These are phyloP conservation scores for Mesorhabditis sp. DNA, from an alignment of 2,888 invertebrate genomes.

Conservation along the genomic window DNA sequence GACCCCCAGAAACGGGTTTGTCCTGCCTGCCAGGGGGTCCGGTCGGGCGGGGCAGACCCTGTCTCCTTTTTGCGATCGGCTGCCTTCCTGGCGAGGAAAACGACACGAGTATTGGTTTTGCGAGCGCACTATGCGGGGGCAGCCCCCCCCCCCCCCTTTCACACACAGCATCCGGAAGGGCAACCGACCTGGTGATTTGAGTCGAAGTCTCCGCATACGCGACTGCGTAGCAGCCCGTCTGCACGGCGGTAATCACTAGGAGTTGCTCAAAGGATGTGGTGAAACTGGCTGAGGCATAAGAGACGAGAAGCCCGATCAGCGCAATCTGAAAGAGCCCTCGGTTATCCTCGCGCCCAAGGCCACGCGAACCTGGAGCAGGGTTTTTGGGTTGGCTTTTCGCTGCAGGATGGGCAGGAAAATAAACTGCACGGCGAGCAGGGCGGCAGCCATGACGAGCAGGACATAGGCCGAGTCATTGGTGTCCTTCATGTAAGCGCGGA, in stretches of 20 bases:
- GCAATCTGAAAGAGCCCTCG: neutral
- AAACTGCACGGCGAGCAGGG: slow-evolving; percentile 52
- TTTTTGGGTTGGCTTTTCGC: slow-evolving; percentile 32
- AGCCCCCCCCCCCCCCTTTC: no score
- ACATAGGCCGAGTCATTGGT: slow-evolving; percentile 54
- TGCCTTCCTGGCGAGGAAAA: no score
- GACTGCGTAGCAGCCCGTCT: slow-evolving; percentile 54
- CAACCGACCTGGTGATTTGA: slow-evolving; percentile 51
- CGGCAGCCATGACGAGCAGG: slow-evolving; percentile 52
- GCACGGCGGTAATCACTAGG: slow-evolving; percentile 51
- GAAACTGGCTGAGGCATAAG: slow-evolving; percentile 48
- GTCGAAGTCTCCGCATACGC: slow-evolving; percentile 56
- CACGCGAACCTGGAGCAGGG: slow-evolving; percentile 33
- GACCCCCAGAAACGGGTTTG: no score
- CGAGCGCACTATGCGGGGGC: no score
- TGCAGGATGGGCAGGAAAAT: slow-evolving; percentile 54
- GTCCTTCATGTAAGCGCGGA: slow-evolving; percentile 53
- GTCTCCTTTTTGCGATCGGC: no score
- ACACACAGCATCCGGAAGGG: no score
- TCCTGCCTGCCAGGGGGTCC: no score
- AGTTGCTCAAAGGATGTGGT: slow-evolving; percentile 50
- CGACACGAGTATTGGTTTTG: no score
- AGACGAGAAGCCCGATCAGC: slow-evolving; percentile 34
- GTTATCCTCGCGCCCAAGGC: neutral
- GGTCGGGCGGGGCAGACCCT: no score